Evolutionary conservation across 1,140 invertebrate genomes (phyloP).

Genomic region (Drosophila kikkawai): DNA sequence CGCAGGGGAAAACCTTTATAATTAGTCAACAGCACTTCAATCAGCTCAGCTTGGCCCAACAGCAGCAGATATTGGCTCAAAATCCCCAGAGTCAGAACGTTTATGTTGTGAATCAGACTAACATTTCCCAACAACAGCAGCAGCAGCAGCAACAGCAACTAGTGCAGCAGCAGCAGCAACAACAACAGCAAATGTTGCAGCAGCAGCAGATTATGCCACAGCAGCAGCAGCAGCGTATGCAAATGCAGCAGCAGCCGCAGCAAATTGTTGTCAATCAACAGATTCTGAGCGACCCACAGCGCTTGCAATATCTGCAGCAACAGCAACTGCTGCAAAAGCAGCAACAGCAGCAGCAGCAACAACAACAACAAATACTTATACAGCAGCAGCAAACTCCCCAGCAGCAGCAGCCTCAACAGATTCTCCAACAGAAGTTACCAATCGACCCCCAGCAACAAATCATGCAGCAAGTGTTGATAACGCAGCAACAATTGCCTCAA

Average conservation of each 20-base stretch:
- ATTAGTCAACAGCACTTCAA: constrained; percentile 87
- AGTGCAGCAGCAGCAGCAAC: constrained; percentile 85
- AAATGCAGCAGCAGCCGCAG: constrained; percentile 71
- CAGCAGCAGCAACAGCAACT: constrained; percentile 84
- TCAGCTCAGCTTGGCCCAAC: constrained; percentile 86
- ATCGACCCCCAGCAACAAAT: constrained; percentile 66
- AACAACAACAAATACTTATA: constrained; percentile 70
- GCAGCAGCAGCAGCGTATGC: constrained; percentile 60
- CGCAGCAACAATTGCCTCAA: constrained; percentile 75
- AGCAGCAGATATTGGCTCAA: constrained; percentile 86
- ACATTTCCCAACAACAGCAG: constrained; percentile 84
- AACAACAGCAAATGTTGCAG: constrained; percentile 83
- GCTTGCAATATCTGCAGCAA: constrained; percentile 78
- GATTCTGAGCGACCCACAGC: constrained; percentile 73
- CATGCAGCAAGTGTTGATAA: constrained; percentile 79
- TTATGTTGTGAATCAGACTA: constrained; percentile 81
- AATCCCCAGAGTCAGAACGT: constrained; percentile 84
- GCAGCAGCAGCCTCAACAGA: constrained; percentile 60
- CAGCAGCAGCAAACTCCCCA: constrained; percentile 66
- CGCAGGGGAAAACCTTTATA: constrained; percentile 72
- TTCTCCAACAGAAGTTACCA: constrained; percentile 50
- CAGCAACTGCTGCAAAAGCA: constrained; percentile 72
- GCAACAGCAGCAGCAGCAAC: constrained; percentile 64
- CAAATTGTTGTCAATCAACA: constrained; percentile 84
- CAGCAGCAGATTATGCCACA: constrained; percentile 76